Conservation (phyloP, 2,888 invertebrate genomes). For the Erannis defoliaria region DNA sequence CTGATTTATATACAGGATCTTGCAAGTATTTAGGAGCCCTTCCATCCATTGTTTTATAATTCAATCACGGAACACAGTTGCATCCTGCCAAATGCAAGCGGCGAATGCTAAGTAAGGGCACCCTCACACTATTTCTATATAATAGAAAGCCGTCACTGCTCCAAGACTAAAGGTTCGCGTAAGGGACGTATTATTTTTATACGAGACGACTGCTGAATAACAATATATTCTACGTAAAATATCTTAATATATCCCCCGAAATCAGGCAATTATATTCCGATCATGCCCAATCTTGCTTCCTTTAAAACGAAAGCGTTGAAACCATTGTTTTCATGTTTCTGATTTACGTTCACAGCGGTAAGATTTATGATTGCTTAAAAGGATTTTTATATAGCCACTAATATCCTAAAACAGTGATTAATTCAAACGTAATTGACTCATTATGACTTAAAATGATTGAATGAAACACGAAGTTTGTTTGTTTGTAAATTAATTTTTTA, state of each 20-base stretch:
- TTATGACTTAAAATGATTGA: constrained; percentile 23
- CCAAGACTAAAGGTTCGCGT: constrained; percentile 77
- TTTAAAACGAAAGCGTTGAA: constrained; percentile 66
- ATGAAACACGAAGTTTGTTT: constrained; percentile 18
- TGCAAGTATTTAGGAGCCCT: constrained; percentile 51
- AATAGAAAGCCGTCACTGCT: constrained; percentile 64
- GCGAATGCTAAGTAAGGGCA: constrained; percentile 80
- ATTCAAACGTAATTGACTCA: constrained; percentile 33
- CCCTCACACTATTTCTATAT: constrained; percentile 72
- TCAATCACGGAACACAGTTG: constrained; percentile 80
- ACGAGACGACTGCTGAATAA: constrained; percentile 79
- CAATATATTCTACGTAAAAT: constrained; percentile 81
- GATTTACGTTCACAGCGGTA: constrained; percentile 69
- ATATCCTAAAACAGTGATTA: constrained; percentile 38
- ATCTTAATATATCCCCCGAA: constrained; percentile 78
- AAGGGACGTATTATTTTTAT: constrained; percentile 84
- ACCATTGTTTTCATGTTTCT: constrained; percentile 68
- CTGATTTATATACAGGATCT: constrained; percentile 37
- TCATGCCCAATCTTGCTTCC: constrained; percentile 78
- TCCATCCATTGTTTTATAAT: constrained; percentile 65
- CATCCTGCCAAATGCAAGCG: constrained; percentile 79
- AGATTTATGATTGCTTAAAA: constrained; percentile 77
- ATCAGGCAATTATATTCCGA: constrained; percentile 79
- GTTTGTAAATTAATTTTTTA: constrained; percentile 27
- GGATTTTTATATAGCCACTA: constrained; percentile 59